A percentile compares a stretch with the other conserved stretches of the same genome.
These are phyloP conservation scores for Cantharis rustica DNA, from an alignment of 2,888 invertebrate species.

Conservation along the genomic window DNA sequence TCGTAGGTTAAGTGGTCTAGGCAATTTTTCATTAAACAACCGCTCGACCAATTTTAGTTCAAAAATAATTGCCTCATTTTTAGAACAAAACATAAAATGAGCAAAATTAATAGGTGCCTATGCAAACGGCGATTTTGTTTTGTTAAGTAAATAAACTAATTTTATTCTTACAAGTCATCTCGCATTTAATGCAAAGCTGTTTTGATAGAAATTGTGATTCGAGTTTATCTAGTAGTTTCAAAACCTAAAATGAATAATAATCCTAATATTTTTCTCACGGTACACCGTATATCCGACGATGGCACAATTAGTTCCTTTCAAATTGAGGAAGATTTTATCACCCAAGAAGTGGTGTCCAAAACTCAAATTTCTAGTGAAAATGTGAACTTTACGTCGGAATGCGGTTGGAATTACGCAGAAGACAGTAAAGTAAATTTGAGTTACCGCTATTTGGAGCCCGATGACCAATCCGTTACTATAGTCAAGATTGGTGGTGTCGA, in stretches of 20 bases:
- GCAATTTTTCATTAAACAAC: not conserved
- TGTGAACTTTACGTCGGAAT: constrained; percentile 33
- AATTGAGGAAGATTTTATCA: constrained; percentile 45
- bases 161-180: constrained; percentile 14
- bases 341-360: constrained; percentile 44
- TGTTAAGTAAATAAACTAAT: constrained; percentile 1
- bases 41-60: not conserved
- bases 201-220: constrained; percentile 42
- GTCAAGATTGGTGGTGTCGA: constrained; percentile 44
- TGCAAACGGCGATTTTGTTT: not conserved
- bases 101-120: no score
- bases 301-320: constrained; percentile 41
- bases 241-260: constrained; percentile 44
- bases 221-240: constrained; percentile 46
- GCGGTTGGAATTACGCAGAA: constrained; percentile 19
- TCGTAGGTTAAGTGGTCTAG: not conserved
- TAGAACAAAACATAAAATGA: not conserved
- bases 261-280: constrained; percentile 46
- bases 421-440: constrained; percentile 40
- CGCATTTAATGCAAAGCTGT: constrained; percentile 43
- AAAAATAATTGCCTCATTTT: not conserved
- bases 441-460: constrained; percentile 37
- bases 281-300: constrained; percentile 43
- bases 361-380: constrained; percentile 38
- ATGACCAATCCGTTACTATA: constrained; percentile 41